Conservation (phyloP, 2,888 invertebrate species). For the Torymus tubicola region DNA sequence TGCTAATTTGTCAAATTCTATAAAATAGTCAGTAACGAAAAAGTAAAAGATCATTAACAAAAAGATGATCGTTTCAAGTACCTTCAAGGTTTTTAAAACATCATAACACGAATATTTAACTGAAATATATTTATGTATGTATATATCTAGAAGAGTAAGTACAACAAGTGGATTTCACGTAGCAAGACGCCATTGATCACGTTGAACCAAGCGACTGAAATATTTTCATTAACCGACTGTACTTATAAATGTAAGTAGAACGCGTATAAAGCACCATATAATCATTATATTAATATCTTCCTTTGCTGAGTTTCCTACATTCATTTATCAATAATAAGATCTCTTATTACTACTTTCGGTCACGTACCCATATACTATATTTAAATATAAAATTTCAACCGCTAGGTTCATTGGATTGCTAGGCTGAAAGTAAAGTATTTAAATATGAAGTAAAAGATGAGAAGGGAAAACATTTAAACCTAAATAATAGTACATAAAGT, state of each 20-base stretch:
- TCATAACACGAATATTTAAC: conserved; percentile 56
- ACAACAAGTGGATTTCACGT: conserved; percentile 59
- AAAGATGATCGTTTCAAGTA: conserved; percentile 39
- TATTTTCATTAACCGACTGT: conserved; percentile 27
- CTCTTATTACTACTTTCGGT: conserved; percentile 42
- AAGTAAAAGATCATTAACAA: conserved; percentile 63
- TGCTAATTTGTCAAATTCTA: conserved; percentile 63
- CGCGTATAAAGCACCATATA: conserved; percentile 46
- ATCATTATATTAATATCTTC: conserved; percentile 43
- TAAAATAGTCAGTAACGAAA: conserved; percentile 60
- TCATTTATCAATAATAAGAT: conserved; percentile 13
- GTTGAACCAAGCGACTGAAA: conserved; percentile 52
- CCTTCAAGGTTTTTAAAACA: conserved; percentile 43
- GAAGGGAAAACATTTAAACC: conserved; percentile 51
- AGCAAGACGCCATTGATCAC: conserved; percentile 50
- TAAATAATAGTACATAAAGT: conserved; percentile 55
- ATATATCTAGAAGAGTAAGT: conserved; percentile 55
- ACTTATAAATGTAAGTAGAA: conserved; percentile 47
- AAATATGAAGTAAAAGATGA: conserved; percentile 45
- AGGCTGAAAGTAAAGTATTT: conserved; percentile 32
- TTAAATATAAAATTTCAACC: conserved; percentile 46
- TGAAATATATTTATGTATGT: conserved; percentile 43
- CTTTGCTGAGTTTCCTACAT: conserved; percentile 31
- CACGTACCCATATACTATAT: conserved; percentile 32
- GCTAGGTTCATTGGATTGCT: conserved; percentile 39